Evolutionary conservation across 2,113 vertebrate species (phyloP), one percentile per base, ranked within the genome.

Genomic region (Clupea harengus): DNA sequence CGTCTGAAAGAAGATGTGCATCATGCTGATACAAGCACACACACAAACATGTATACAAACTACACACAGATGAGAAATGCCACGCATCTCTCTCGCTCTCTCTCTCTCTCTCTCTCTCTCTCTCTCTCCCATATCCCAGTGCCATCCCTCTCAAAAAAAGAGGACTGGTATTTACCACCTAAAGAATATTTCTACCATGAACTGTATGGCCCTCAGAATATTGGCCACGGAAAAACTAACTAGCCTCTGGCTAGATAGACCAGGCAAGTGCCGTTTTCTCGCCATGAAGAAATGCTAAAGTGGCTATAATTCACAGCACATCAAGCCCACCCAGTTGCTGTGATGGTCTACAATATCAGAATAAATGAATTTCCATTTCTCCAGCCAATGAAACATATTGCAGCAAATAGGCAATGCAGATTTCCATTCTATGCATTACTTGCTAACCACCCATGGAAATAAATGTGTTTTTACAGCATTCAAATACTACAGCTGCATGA

Each of bases 401-500:
- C 72, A 39, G 72, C 28, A 15, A 39, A 39, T 11, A 75, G 28
- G 67, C 67, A 32, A 32, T 75, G 25, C 67, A 75, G 67, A 75
- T 28, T 75, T 75, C 25, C n/a, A 75, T 75, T 28, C 67, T 11
- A 32, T 11, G 28, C 67, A 72, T 72, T 72, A 75, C 67, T 11
- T 32, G 67, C 28, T 75, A 28, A 39, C 25, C 32, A 28, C 72
- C 28, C 25, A 60, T 44, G 72, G 72, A 78, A 78, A 78, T 78
- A 78, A 78, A 78, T 78, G 28, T 78, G 28, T 78, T 78, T 78
- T 78, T 78, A 78, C 72, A 78, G 72, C 72, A 78, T 78, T 78
- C 72, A 78, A 78, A 78, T 78, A 32, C 72, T 39, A 39, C 28
- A 17, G 13, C 72, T 4, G 72, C 72, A 78, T 78, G 72, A 15